Evolutionary conservation across 2,113 vertebrate genomes (phyloP), one percentile per base, ranked within the genome.

Genomic region (Coturnix japonica): DNA sequence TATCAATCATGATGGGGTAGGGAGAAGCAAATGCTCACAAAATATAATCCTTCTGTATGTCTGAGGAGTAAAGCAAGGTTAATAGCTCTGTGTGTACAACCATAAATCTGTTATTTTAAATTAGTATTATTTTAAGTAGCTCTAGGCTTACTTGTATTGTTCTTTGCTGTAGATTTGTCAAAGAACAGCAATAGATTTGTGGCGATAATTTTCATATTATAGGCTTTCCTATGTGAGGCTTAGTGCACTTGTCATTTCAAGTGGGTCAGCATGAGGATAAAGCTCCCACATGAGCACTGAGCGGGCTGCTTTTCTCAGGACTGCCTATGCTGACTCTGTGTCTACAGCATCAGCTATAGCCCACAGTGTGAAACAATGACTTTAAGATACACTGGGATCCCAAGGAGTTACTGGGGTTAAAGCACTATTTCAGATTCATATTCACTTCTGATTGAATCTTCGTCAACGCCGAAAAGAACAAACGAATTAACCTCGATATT

Each of bases 191-290:
- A 93, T 94, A 72, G 77, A 93, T 85, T 47, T 86, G 57, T 92
- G 59, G 19, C 35, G n/a, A 76, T 91, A 93, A 94, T 96, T 97
- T 97, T 92, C 51, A 66, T 72, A 83, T 77, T 94, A 81, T 53
- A 37, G 33, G 41, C 89, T 96, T 97, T 79, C 94, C 91, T 95
- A 92, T 93, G 57, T 77, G 44, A 95, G 11, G 13, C 53, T 95
- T 83, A 83, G 65, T 15, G 64, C 11, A 76, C 12, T 33, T n/a
- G 4, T 46, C 61, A 9, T 74, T 85, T 80, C 30, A 81, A 30
- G 28, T 8, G 11, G 4, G 2, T 65, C 39, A 46, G 23, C 46
- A 2, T 11, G 75, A 41, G 28, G 37, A 43, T 43, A 80, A 37
- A n/a, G 7, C 75, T 85, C 30, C 39, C 54, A 63, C 21, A 11